These are phyloP conservation scores for Coranthus polyacanthus DNA, from an alignment of 2,797 vertebrate genomes.

Conservation along the genomic window DNA sequence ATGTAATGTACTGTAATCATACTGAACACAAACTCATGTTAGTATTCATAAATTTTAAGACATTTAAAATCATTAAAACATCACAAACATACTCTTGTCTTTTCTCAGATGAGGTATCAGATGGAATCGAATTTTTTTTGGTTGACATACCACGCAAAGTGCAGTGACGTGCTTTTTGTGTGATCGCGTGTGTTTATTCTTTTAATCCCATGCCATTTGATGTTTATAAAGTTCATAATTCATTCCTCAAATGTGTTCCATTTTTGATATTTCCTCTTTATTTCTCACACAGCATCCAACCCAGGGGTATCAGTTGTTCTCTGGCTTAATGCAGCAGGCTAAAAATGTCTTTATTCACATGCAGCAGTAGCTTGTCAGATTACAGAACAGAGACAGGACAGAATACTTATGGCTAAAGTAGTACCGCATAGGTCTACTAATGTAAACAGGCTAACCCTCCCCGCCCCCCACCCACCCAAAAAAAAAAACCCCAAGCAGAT, in stretches of 20 bases:
- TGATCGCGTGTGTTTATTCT: too few species aligned
- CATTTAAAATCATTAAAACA: too few species aligned
- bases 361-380: constrained; percentile 79
- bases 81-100: too few species aligned
- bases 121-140: too few species aligned
- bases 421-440: constrained; percentile 57
- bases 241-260: constrained; percentile 41
- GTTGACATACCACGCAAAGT: too few species aligned
- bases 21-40: too few species aligned
- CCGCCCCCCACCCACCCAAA: constrained; percentile 5
- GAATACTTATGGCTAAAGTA: constrained; percentile 61
- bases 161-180: too few species aligned
- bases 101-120: too few species aligned
- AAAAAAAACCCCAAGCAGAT: constrained; percentile 63
- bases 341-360: constrained; percentile 84
- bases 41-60: too few species aligned
- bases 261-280: constrained; percentile 67
- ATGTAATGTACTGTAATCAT: too few species aligned
- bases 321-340: constrained; percentile 73
- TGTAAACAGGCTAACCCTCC: constrained; percentile 45
- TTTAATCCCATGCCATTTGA: background rate
- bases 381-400: constrained; percentile 77
- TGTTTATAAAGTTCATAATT: constrained; percentile 27
- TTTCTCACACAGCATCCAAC: constrained; percentile 77
- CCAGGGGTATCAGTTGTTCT: constrained; percentile 66